Evolutionary conservation across 2,888 invertebrate genomes (phyloP).

Genomic region (Erebia epiphron): DNA sequence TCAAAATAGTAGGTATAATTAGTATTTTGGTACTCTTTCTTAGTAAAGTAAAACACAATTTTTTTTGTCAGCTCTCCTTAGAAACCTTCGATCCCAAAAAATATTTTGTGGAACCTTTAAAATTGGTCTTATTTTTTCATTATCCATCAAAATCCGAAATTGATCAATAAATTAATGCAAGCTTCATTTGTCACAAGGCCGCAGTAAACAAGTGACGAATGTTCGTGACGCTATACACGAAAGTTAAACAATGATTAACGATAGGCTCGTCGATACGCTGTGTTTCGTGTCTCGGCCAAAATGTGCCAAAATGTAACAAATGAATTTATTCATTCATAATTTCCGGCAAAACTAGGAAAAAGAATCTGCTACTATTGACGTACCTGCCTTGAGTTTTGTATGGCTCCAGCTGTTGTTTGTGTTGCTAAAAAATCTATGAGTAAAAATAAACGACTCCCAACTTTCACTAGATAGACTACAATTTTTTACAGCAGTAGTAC

Average conservation of each 20-base stretch:
- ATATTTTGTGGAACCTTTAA: too few species aligned
- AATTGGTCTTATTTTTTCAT: conserved; percentile 6
- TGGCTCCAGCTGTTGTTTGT: too few species aligned
- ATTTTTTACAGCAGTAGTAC: too few species aligned
- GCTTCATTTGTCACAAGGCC: conserved; percentile 25
- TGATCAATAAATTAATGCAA: conserved; percentile 16
- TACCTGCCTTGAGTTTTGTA: too few species aligned
- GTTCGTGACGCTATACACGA: conserved; percentile 31
- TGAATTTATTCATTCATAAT: neutral
- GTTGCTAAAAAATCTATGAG: too few species aligned
- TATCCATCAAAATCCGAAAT: neutral
- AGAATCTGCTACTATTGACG: too few species aligned
- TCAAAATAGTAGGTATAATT: too few species aligned
- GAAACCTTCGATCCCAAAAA: too few species aligned
- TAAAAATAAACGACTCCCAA: too few species aligned
- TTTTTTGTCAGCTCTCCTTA: neutral
- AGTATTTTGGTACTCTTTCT: too few species aligned
- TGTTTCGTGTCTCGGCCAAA: neutral
- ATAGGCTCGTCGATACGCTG: conserved; percentile 29
- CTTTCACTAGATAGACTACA: too few species aligned
- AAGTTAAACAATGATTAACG: conserved; percentile 36
- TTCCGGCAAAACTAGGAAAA: too few species aligned
- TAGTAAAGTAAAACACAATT: neutral
- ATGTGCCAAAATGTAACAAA: conserved; percentile 2
- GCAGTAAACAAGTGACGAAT: conserved; percentile 28